These are phyloP conservation scores for Falco peregrinus DNA, from an alignment of 2,797 vertebrate genomes.

Conservation along the genomic window DNA sequence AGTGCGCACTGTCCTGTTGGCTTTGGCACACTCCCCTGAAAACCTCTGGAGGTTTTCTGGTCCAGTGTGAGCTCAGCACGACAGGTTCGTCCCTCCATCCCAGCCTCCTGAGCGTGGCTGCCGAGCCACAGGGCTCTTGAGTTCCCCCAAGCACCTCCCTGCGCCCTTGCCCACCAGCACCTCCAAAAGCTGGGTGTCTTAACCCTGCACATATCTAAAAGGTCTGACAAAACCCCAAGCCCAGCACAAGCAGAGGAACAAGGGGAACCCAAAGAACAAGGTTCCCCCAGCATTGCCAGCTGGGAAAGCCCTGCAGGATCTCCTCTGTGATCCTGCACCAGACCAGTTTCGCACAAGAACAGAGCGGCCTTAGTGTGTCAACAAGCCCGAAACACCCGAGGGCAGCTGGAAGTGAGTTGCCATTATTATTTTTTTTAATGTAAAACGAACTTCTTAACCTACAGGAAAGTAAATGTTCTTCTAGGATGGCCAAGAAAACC, in stretches of 20 bases:
- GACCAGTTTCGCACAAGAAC: not conserved
- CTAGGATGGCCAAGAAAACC: conserved; percentile 56
- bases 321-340: not conserved
- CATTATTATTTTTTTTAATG: conserved; percentile 27
- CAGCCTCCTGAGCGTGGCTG: accelerated
- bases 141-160: not conserved
- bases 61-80: not conserved
- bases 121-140: accelerated
- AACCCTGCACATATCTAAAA: not conserved
- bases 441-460: conserved; percentile 61
- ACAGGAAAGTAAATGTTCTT: conserved; percentile 52
- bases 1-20: accelerated
- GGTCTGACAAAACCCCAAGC: not conserved
- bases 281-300: not conserved
- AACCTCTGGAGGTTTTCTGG: not conserved
- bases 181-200: not conserved
- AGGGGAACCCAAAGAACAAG: not conserved
- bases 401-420: conserved; percentile 43
- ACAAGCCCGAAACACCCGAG: conserved; percentile 10
- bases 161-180: not conserved
- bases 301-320: conserved; percentile 31
- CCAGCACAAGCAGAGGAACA: not conserved
- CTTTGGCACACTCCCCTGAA: not conserved
- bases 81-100: not conserved
- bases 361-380: conserved; percentile 22